Evolutionary conservation across 1,140 invertebrate genomes (phyloP).

Genomic region (Tetramorium alpestre): DNA sequence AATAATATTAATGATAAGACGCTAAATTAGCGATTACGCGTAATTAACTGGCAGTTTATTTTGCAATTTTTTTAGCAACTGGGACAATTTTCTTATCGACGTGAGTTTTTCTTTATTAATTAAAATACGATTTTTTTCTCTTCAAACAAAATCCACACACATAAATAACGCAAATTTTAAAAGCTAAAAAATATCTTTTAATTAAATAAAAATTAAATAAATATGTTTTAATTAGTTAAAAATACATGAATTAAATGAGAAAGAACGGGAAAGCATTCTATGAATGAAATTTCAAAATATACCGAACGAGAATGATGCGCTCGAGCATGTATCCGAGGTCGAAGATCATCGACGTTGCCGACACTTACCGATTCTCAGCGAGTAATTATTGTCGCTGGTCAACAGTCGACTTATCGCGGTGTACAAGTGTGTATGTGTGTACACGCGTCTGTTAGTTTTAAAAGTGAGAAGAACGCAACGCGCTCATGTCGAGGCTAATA

Average conservation of each 20-base stretch:
- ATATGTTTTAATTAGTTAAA: not conserved
- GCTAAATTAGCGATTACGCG: not conserved
- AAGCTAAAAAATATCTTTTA: not conserved
- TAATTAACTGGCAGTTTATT: not conserved
- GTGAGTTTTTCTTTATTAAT: not conserved
- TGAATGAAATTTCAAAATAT: not conserved
- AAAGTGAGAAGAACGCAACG: not conserved
- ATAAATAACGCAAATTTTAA: not conserved
- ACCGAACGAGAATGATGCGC: not conserved
- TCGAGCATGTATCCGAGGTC: not conserved
- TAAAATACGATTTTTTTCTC: not conserved
- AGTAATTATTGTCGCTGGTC: slow-evolving; percentile 30
- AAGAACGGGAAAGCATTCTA: not conserved
- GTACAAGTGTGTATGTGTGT: not conserved
- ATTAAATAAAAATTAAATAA: not conserved
- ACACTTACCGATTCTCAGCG: slow-evolving; percentile 33
- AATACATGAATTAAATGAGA: not conserved
- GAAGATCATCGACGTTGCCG: not conserved
- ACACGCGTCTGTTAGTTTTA: not conserved
- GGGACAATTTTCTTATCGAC: not conserved
- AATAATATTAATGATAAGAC: not conserved
- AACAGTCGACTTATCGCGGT: slow-evolving; percentile 53
- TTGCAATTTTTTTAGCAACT: too few relatives aligned
- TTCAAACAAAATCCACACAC: not conserved
- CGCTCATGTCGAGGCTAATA: not conserved